Base-by-base conservation (phyloP, 2,113 vertebrate species). In the Nothobranchius kuhntae region DNA sequence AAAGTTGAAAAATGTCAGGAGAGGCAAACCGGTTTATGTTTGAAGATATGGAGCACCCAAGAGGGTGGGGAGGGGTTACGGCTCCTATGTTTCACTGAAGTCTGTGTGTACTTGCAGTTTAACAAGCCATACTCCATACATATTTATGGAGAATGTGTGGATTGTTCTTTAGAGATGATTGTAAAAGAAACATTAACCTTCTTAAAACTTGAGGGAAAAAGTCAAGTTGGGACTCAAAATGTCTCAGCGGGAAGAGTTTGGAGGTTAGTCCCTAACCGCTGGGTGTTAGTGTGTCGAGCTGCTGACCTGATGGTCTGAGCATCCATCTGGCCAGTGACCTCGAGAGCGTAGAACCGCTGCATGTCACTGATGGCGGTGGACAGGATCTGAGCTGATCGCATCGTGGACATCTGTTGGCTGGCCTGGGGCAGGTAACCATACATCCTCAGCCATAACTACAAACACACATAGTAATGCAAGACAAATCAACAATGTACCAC, bases 351-450 rank as follows among this genome's bases (percentile, higher is more conserved):
- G 79, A 99, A 99, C 48, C 90, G 93, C 90, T 99, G 98, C 98
- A 99, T 99, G 85, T 98, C 95, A 0, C 94, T 71, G 0, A 99
- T 86, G 48, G 98, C 95, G 0, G 88, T 83, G 45, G 94, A 94
- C 76, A 99, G 91, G 87, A 94, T 96, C 93, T 97, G 95, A 15
- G 95, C 94, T 0, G 98, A 96, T 69, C 94, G 93, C 94, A 98
- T 93, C 80, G 96, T 98, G 61, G 97, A 98, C 96, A 98, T 96
- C 88, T 97, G 95, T 56, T 92, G 92, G 84, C 91, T 97, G 77
- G 95, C 91, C 84, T 95, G 95, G 1, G 97, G 96, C 76, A 99
- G 93, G 93, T 97, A 98, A 12, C 97, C 97, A 0, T 99, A 99
- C 86, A 94, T 94, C 80, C 94, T 93, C 84, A 99, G 94, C 97